Evolutionary conservation across 2,113 vertebrate genomes (phyloP).

Genomic region (Proteles cristata): DNA sequence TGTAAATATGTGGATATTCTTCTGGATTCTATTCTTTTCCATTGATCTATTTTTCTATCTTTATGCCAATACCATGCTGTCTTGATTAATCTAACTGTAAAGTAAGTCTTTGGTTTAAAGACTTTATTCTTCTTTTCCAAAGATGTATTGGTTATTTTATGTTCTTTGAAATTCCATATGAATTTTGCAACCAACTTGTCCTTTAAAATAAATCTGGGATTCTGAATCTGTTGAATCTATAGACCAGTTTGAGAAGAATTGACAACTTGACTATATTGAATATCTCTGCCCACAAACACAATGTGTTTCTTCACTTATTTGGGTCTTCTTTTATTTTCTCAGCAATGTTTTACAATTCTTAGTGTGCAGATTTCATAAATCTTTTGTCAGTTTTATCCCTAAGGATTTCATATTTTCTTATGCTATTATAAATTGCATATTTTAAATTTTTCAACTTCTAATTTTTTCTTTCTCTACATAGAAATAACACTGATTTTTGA

Average conservation of each 20-base stretch:
- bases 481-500: background rate
- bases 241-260: background rate
- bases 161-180: slow-evolving; percentile 11
- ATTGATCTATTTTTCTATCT: background rate
- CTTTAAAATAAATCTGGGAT: background rate
- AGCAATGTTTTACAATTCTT: background rate
- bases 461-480: background rate
- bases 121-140: background rate
- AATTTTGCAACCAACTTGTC: background rate
- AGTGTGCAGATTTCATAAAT: background rate
- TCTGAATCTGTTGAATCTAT: background rate
- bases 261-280: background rate
- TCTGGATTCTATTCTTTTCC: background rate
- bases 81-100: background rate
- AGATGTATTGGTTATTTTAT: background rate
- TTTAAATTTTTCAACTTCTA: background rate
- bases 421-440: background rate
- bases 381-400: background rate
- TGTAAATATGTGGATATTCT: background rate
- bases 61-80: background rate
- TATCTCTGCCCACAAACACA: background rate
- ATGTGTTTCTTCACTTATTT: background rate
- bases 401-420: slow-evolving; percentile 12
- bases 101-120: background rate
- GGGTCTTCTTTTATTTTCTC: background rate